Conservation (phyloP, 2,797 vertebrate genomes). For the Nothura maculosa region DNA sequence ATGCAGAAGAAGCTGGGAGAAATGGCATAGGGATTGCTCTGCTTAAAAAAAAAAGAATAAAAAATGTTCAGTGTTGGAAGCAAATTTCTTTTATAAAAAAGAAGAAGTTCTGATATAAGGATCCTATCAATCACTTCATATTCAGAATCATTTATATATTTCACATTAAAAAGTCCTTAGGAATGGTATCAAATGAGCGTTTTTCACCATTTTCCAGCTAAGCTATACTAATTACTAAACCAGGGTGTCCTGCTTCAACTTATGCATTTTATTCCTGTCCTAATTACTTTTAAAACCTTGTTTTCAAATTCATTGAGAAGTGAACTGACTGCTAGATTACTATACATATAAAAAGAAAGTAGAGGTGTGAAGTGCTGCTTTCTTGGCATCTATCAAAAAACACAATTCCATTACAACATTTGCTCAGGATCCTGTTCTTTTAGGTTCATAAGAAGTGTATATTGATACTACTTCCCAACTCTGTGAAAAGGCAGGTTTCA, state of each 20-base stretch:
- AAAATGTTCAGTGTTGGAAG: neutral
- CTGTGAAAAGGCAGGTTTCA: neutral
- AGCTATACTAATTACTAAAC: neutral
- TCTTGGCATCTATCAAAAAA: neutral
- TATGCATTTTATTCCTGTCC: neutral
- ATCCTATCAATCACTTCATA: neutral
- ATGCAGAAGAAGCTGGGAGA: neutral
- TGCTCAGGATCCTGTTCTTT: neutral
- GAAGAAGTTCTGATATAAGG: neutral
- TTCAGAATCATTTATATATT: neutral
- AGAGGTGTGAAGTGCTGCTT: neutral
- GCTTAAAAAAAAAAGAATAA: neutral
- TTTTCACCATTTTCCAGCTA: neutral
- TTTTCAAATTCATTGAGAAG: neutral
- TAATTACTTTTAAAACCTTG: too few relatives aligned
- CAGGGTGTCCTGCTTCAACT: neutral
- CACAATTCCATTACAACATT: neutral
- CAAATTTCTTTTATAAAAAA: neutral
- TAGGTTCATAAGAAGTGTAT: neutral
- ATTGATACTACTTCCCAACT: neutral
- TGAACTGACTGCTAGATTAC: neutral
- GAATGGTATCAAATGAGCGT: neutral
- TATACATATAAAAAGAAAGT: neutral
- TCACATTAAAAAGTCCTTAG: neutral
- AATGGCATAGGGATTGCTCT: neutral